phyloP scores from a whole-genome alignment of 2,797 vertebrate species.

The Mormyrus hasselquistii region DNA sequence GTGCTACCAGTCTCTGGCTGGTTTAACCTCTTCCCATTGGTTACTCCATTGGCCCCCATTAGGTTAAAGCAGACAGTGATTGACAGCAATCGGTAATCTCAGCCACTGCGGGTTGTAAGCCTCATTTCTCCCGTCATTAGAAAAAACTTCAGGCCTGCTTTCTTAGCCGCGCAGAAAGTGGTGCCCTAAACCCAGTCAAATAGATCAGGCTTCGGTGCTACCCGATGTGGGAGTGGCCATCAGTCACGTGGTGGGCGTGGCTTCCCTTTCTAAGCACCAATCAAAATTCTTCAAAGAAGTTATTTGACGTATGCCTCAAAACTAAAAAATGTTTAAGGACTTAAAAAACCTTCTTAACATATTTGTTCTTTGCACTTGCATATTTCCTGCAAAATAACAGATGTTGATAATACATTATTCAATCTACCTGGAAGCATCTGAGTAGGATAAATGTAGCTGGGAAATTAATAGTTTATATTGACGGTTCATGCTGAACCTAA shows the following conservation, averaged over 20 bases:
- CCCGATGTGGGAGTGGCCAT: not conserved
- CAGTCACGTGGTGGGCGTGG: not conserved
- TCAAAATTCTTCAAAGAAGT: not conserved
- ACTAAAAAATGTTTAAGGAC: not conserved
- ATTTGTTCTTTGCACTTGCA: not conserved
- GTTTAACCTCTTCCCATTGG: not conserved
- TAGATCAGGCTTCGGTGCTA: not conserved
- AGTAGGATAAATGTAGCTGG: not conserved
- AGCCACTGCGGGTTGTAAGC: not conserved
- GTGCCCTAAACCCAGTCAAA: not conserved
- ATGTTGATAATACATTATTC: slow-evolving; percentile 1
- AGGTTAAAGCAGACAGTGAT: not conserved
- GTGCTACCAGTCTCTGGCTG: not conserved
- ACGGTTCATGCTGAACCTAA: not conserved
- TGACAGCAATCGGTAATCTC: not conserved
- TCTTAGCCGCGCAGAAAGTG: not conserved
- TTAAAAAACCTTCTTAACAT: not conserved
- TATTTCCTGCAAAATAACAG: not conserved
- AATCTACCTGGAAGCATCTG: not conserved
- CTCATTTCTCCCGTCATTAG: not conserved
- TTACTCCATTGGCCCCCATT: not conserved
- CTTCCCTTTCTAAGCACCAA: not conserved
- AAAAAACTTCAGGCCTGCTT: not conserved
- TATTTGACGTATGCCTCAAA: not conserved
- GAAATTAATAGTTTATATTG: not conserved